A percentile compares a stretch with the other conserved stretches of the same genome.
phyloP scores from a whole-genome alignment of 2,888 invertebrate species.

The Acleris literana region DNA sequence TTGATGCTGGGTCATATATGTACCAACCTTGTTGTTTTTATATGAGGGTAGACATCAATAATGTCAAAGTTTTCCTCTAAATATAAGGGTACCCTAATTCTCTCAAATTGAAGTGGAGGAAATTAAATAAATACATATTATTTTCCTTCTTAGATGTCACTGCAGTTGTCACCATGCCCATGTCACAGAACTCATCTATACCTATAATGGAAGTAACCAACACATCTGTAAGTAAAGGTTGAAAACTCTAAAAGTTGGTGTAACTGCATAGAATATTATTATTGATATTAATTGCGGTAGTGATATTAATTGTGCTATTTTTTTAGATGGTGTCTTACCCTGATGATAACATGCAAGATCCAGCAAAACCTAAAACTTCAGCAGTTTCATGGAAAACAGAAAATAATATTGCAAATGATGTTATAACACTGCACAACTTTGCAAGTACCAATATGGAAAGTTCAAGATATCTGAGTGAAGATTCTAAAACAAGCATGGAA shows the following conservation, averaged over 20 bases:
- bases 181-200: conserved; percentile 74
- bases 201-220: conserved; percentile 80
- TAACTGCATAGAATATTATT: background rate
- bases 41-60: conserved; percentile 10
- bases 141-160: conserved; percentile 66
- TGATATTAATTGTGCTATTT: conserved; percentile 7
- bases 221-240: conserved; percentile 74
- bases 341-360: conserved; percentile 74
- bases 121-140: conserved; percentile 1
- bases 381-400: conserved; percentile 75
- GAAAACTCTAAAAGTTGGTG: too few species aligned
- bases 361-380: conserved; percentile 76
- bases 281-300: background rate
- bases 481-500: conserved; percentile 77
- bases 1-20: conserved; percentile 1
- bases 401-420: conserved; percentile 68
- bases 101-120: conserved; percentile 7
- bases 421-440: conserved; percentile 69
- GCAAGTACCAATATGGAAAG: conserved; percentile 64
- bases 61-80: conserved; percentile 3
- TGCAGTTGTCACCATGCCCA: conserved; percentile 78
- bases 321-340: conserved; percentile 75
- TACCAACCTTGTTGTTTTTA: background rate
- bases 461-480: conserved; percentile 74
- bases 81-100: background rate